Percentiles rank a stretch among this genome's conserved stretches.
Conservation (phyloP, 1,140 invertebrate species). For the Mycetomoellerius zeteki region DNA sequence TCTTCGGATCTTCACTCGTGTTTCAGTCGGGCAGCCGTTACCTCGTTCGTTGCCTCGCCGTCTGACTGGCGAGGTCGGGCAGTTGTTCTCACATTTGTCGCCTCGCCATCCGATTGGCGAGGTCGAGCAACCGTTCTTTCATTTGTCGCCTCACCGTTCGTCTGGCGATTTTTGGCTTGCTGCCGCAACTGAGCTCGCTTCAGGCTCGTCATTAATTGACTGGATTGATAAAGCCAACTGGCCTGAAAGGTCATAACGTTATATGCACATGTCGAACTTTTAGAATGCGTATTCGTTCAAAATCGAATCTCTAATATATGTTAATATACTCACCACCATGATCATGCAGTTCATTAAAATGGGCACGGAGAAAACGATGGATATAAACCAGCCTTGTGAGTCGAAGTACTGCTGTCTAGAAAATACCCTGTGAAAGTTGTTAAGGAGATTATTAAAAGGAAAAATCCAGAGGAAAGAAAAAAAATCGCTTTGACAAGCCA, state of each 20-base stretch:
- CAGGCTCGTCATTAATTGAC: conserved; percentile 93
- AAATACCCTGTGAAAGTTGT: conserved; percentile 89
- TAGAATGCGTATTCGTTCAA: neutral
- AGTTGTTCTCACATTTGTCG: conserved; percentile 45
- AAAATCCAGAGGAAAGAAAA: neutral
- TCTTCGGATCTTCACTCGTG: conserved; percentile 54
- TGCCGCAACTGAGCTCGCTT: conserved; percentile 92
- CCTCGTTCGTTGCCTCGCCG: conserved; percentile 55
- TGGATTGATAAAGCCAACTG: conserved; percentile 94
- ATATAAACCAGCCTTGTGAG: conserved; percentile 96
- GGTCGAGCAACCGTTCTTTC: conserved; percentile 18
- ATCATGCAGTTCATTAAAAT: conserved; percentile 96
- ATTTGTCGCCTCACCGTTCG: conserved; percentile 56
- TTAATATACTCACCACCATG: conserved; percentile 94
- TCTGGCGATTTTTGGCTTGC: conserved; percentile 82
- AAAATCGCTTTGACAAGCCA: neutral
- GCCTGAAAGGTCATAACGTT: conserved; percentile 87
- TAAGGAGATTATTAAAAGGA: neutral
- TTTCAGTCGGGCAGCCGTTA: conserved; percentile 47
- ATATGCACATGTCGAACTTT: neutral
- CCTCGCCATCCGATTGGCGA: conserved; percentile 61
- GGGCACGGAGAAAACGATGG: conserved; percentile 95
- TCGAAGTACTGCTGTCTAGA: conserved; percentile 97
- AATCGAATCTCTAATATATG: neutral
- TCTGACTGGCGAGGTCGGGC: conserved; percentile 57